Evolutionary conservation across 2,888 invertebrate species (phyloP).

Genomic region (Psylliodes chrysocephalus): DNA sequence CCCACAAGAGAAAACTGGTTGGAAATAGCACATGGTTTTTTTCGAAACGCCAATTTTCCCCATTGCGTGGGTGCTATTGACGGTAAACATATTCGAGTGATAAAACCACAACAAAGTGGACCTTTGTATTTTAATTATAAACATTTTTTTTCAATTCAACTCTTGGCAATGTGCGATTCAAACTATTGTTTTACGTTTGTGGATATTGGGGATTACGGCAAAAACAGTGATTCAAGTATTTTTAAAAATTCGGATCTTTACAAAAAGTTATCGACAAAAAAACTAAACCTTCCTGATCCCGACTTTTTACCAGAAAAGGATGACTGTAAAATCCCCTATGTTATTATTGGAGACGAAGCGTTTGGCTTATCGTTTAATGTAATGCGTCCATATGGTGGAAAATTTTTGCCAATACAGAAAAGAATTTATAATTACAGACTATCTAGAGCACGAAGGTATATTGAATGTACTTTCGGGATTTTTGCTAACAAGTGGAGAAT

Average conservation of each 20-base stretch:
- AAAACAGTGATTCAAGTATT: constrained; percentile 49
- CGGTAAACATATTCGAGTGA: too few species aligned
- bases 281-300: constrained; percentile 45
- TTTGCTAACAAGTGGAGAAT: too few species aligned
- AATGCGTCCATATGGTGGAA: constrained; percentile 1
- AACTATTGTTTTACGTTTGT: constrained; percentile 50
- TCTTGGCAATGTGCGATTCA: too few species aligned
- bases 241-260: constrained; percentile 47
- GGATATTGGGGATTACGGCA: constrained; percentile 48
- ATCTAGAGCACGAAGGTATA: not conserved
- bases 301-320: too few species aligned
- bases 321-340: too few species aligned
- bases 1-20: constrained; percentile 25
- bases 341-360: too few species aligned
- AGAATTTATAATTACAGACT: constrained; percentile 2
- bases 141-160: constrained; percentile 49
- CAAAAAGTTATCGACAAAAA: constrained; percentile 44
- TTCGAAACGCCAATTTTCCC: constrained; percentile 51
- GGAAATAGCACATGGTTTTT: constrained; percentile 47
- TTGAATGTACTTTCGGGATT: too few species aligned
- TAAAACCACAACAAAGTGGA: too few species aligned
- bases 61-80: too few species aligned
- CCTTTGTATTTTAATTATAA: too few species aligned
- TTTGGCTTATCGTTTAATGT: not conserved
- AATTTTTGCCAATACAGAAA: not conserved